Percentiles rank a stretch among this genome's conserved stretches.
These are phyloP conservation scores for Teleogryllus occipitalis DNA, from an alignment of 1,140 invertebrate species.

Conservation along the genomic window DNA sequence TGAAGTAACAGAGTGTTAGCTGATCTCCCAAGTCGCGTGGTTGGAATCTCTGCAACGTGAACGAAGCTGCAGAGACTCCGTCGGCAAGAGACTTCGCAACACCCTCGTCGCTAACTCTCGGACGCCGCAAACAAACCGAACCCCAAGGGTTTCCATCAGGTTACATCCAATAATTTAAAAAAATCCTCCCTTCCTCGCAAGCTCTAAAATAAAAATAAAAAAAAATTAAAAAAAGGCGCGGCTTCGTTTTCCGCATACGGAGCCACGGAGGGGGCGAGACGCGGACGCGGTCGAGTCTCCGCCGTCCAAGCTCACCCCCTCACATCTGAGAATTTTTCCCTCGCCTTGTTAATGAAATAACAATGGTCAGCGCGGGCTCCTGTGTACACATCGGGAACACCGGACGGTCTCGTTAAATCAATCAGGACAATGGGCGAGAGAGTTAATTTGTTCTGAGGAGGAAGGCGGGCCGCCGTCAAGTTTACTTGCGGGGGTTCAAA, in stretches of 20 bases:
- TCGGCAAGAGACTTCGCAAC: too few species aligned
- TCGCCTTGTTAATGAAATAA: slow-evolving; percentile 5
- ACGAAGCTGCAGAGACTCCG: too few species aligned
- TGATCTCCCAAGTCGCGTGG: too few species aligned
- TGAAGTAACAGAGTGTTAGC: too few species aligned
- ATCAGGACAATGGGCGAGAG: not conserved
- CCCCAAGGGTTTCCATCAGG: not conserved
- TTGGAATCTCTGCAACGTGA: too few species aligned
- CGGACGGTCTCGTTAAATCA: not conserved
- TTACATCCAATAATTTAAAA: slow-evolving; percentile 6
- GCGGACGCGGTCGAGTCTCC: too few species aligned
- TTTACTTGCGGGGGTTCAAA: not conserved
- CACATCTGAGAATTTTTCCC: slow-evolving; percentile 1
- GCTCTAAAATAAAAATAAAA: not conserved
- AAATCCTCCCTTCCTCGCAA: not conserved
- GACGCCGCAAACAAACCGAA: too few species aligned
- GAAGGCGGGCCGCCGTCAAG: not conserved
- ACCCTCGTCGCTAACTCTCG: too few species aligned
- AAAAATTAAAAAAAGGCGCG: not conserved
- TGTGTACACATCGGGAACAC: not conserved
- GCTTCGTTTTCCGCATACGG: not conserved
- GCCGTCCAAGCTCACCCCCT: not conserved
- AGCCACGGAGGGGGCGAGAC: not conserved
- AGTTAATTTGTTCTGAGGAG: not conserved
- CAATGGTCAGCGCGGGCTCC: not conserved